Evolutionary conservation across 2,888 invertebrate species (phyloP), one percentile per base, ranked within the genome.

Genomic region (Campoplex capitator): DNA sequence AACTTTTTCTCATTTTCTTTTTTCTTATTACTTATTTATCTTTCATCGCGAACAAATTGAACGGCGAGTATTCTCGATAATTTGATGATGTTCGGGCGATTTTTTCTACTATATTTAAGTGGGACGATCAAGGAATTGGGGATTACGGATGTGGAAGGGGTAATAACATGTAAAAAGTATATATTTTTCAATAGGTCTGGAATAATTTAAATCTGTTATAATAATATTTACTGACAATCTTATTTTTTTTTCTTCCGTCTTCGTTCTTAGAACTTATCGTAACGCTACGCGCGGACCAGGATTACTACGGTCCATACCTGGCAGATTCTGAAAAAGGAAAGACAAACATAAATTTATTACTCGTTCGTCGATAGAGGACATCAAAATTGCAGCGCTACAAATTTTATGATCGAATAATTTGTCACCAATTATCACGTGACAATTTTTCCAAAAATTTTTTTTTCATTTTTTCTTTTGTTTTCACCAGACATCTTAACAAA

Each of bases 291-390:
- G 90, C 89, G 89, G 90, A 91, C 89, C 89, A 90, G 89, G 90
- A 88, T 91, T 91, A 90, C 87, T 91, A 90, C 90, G 89, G 89
- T 91, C 91, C 91, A 88, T 91, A 91, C 88, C 89, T 89, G 90
- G 89, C 89, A 88, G 88, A 91, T 91, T 91, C 91, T 91, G 91
- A 79, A 90, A 91, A 85, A 83, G 90, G 81, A 89, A 38, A 38
- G 18, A 71, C 54, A 38, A 67, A 77, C 62, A 62, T 32, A 82
- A 45, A 68, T 16, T 32, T 3, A 23, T 32, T 32, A 16, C 1
- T 32, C 2, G 16, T 62, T 62, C 7, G 4, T 62, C 2, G 58
- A 3, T 28, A 23, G 28, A 11, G 23, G n/a, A 1, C n/a, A 1
- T 11, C 8, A 8, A 56, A 56, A 23, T 56, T 4, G 56, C 56